These are phyloP conservation scores for Lochmaea capreae DNA, from an alignment of 2,888 invertebrate species.

Conservation along the genomic window DNA sequence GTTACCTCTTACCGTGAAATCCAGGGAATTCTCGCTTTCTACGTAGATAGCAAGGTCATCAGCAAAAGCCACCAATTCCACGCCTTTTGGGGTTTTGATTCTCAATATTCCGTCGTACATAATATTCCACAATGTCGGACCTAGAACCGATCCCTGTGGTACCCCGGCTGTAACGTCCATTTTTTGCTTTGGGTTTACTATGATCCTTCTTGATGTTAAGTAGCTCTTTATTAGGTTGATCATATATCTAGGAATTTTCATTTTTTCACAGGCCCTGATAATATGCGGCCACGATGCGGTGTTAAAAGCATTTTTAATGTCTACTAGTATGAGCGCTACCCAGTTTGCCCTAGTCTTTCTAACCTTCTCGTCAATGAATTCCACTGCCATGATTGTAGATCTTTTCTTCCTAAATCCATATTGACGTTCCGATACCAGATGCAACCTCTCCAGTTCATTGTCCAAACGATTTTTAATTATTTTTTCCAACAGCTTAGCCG, in stretches of 20 bases:
- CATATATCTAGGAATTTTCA: background rate
- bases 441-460: background rate
- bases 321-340: background rate
- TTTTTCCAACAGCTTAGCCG: background rate
- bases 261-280: background rate
- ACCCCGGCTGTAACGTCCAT: background rate
- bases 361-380: background rate
- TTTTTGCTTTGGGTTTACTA: background rate
- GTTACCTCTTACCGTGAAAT: background rate
- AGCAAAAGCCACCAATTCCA: background rate
- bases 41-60: constrained; percentile 3
- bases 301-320: constrained; percentile 10
- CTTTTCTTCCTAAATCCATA: constrained; percentile 1
- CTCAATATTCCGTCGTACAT: background rate
- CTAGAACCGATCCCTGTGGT: constrained; percentile 8
- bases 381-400: background rate
- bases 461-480: background rate
- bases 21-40: background rate
- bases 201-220: background rate
- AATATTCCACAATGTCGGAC: background rate
- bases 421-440: background rate
- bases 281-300: background rate
- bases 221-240: constrained; percentile 1
- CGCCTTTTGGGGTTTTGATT: background rate
- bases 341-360: background rate